phyloP scores from a whole-genome alignment of 2,113 vertebrate genomes.

The Saccopteryx bilineata region DNA sequence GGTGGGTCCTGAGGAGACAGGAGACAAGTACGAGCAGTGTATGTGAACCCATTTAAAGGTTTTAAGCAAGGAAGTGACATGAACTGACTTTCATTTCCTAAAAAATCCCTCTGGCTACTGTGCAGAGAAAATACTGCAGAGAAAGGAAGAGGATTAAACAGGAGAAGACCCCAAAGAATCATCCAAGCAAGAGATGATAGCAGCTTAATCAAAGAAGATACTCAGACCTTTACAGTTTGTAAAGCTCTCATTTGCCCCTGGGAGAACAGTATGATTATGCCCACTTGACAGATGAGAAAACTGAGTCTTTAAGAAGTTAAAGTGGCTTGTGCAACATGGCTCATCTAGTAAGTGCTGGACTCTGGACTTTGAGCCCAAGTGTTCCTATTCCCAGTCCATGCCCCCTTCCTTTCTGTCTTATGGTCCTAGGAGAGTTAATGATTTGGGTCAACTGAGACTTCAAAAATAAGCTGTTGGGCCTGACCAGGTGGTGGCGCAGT shows the following conservation, averaged over 20 bases:
- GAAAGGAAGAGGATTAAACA: neutral
- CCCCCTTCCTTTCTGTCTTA: neutral
- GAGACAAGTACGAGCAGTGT: neutral
- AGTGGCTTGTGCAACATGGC: neutral
- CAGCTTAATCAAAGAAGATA: neutral
- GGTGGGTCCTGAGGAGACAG: neutral
- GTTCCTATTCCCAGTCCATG: too few species aligned
- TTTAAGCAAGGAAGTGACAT: neutral
- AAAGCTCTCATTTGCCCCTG: neutral
- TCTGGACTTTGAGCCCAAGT: neutral
- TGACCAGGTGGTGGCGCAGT: too few species aligned
- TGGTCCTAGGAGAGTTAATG: neutral
- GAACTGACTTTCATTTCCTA: neutral
- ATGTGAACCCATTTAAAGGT: neutral
- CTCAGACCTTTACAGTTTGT: neutral
- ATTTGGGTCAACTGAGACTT: neutral
- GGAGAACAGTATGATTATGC: neutral
- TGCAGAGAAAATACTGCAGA: neutral
- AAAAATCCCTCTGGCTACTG: neutral
- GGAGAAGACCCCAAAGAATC: neutral
- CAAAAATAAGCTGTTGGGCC: neutral
- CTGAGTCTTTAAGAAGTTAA: neutral
- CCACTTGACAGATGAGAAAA: neutral
- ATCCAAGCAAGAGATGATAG: neutral
- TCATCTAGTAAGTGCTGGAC: neutral